phyloP scores from a whole-genome alignment of 2,797 vertebrate species.

The Ispidina picta region DNA sequence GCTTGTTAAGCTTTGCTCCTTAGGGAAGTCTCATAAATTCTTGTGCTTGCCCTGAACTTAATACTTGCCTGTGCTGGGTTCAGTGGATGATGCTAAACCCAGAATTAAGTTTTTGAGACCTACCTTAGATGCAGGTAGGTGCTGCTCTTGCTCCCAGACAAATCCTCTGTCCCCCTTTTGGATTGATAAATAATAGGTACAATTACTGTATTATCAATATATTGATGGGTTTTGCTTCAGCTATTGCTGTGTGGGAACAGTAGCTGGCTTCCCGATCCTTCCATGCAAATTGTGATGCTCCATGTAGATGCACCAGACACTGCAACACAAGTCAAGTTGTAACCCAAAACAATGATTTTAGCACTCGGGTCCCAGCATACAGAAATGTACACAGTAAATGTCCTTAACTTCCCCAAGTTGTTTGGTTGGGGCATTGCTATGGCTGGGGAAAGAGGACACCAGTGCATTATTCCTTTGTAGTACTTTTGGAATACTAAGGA shows the following conservation, averaged over 20 bases:
- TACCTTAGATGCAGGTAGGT: background rate
- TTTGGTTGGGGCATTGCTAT: background rate
- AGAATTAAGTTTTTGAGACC: background rate
- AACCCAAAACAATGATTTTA: background rate
- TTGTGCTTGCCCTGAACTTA: background rate
- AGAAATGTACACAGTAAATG: background rate
- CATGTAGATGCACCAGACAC: background rate
- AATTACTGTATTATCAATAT: background rate
- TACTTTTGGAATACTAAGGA: background rate
- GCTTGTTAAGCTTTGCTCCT: background rate
- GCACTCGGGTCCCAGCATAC: background rate
- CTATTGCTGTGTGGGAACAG: background rate
- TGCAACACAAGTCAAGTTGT: background rate
- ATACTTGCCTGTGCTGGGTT: background rate
- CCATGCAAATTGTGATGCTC: background rate
- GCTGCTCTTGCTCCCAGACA: background rate
- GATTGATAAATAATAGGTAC: background rate
- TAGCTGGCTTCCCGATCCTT: background rate
- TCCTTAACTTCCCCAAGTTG: background rate
- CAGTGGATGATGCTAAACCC: background rate
- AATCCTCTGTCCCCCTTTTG: background rate
- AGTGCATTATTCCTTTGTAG: background rate
- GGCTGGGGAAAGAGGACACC: background rate
- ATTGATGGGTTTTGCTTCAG: background rate
- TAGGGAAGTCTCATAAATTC: background rate